Percentiles rank a stretch among this genome's conserved stretches.
Conservation (phyloP, 2,888 invertebrate species). For the Alloplasta piceator region DNA sequence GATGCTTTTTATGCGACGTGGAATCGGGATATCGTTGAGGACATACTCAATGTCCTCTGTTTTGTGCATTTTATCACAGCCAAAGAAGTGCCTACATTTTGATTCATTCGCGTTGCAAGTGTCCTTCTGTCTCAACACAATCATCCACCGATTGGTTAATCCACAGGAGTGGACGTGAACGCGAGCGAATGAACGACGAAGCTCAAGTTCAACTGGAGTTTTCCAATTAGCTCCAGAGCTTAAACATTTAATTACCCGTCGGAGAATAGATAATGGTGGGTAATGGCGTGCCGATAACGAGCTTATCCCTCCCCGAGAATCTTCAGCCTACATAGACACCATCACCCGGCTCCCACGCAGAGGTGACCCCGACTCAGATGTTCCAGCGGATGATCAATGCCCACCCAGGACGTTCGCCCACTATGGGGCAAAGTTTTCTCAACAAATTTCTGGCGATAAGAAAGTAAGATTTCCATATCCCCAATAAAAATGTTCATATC, state of each 20-base stretch:
- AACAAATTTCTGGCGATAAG: no score
- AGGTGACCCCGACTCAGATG: neutral
- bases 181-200: constrained; percentile 9
- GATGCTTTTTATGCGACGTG: no score
- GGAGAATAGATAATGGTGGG: constrained; percentile 74
- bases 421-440: neutral
- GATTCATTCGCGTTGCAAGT: constrained; percentile 3
- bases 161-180: constrained; percentile 18
- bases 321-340: constrained; percentile 11
- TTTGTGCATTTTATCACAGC: neutral
- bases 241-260: constrained; percentile 76
- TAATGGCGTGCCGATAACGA: constrained; percentile 54
- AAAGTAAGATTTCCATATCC: no score
- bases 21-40: no score
- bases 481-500: no score
- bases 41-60: no score
- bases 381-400: neutral
- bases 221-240: constrained; percentile 74
- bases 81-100: constrained; percentile 12
- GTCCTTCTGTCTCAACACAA: neutral
- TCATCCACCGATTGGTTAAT: constrained; percentile 3
- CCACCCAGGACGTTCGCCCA: neutral
- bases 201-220: constrained; percentile 71
- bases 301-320: constrained; percentile 45
- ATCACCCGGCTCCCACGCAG: neutral